These are phyloP conservation scores for Troides oblongomaculatus DNA, from an alignment of 2,888 invertebrate genomes.

Conservation along the genomic window DNA sequence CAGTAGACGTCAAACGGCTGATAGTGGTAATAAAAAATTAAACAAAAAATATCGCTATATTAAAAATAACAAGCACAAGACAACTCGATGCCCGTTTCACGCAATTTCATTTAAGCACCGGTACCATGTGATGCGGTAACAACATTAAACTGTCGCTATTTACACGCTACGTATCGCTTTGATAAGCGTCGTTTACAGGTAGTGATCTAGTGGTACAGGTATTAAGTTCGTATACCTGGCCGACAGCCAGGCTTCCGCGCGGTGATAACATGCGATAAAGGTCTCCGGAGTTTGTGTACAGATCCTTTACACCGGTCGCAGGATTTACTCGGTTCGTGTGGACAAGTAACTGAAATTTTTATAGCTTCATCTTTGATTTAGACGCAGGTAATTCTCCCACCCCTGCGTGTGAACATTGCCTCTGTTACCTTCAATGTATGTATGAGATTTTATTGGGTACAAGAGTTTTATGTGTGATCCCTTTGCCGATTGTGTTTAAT, in stretches of 20 bases:
- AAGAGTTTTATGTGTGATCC: background rate
- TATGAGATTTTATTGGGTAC: background rate
- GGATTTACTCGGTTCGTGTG: background rate
- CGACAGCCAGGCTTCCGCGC: constrained; percentile 9
- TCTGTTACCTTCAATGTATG: background rate
- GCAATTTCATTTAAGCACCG: background rate
- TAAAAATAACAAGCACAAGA: too few species aligned
- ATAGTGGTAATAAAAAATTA: too few species aligned
- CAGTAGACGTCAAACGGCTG: too few species aligned
- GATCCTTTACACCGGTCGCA: background rate
- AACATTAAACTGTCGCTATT: background rate
- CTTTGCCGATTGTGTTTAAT: background rate
- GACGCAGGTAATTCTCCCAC: background rate
- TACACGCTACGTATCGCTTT: background rate
- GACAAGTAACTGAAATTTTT: constrained; percentile 1
- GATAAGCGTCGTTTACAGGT: constrained; percentile 10
- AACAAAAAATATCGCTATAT: too few species aligned
- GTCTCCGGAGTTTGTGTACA: background rate
- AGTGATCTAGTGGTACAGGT: background rate
- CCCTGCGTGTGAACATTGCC: background rate
- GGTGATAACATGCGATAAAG: background rate
- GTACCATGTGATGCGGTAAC: background rate
- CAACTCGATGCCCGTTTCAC: background rate
- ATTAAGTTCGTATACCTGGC: constrained; percentile 11
- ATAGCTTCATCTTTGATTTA: background rate